These are phyloP conservation scores for Antheraea pernyi DNA, from an alignment of 1,140 invertebrate species.

Conservation along the genomic window DNA sequence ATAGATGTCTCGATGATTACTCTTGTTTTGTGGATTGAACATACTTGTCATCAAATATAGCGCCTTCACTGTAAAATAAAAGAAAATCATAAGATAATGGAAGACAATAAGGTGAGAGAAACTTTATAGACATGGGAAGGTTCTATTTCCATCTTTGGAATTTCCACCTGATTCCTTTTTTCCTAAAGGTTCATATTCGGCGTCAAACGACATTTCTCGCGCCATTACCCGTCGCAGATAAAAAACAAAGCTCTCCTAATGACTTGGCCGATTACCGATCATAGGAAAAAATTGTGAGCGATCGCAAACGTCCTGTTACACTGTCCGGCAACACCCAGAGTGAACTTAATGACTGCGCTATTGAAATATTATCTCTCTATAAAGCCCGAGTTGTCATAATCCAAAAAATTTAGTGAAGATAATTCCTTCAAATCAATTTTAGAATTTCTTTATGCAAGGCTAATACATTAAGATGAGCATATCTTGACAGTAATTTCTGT, in stretches of 20 bases:
- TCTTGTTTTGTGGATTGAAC: too few relatives aligned
- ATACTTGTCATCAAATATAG: too few relatives aligned
- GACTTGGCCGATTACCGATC: slow-evolving; percentile 54
- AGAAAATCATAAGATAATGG: too few relatives aligned
- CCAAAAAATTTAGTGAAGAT: neutral
- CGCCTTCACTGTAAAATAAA: too few relatives aligned
- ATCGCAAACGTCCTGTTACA: neutral
- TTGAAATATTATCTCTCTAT: neutral
- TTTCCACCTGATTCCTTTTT: neutral
- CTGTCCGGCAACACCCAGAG: neutral
- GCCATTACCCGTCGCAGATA: slow-evolving; percentile 43
- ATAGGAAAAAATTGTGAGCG: slow-evolving; percentile 36
- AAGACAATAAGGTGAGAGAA: too few relatives aligned
- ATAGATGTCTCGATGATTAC: too few relatives aligned
- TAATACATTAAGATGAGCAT: too few relatives aligned
- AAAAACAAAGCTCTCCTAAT: slow-evolving; percentile 53
- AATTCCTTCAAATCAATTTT: neutral
- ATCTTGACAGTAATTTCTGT: too few relatives aligned
- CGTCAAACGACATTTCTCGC: slow-evolving; percentile 49
- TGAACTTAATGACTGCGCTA: neutral
- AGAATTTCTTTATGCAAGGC: neutral
- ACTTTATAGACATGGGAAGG: neutral
- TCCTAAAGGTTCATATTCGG: slow-evolving; percentile 14
- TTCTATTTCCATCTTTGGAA: neutral
- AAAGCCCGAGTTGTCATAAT: neutral